Conservation (phyloP, 2,113 vertebrate species). For the Grus americana region DNA sequence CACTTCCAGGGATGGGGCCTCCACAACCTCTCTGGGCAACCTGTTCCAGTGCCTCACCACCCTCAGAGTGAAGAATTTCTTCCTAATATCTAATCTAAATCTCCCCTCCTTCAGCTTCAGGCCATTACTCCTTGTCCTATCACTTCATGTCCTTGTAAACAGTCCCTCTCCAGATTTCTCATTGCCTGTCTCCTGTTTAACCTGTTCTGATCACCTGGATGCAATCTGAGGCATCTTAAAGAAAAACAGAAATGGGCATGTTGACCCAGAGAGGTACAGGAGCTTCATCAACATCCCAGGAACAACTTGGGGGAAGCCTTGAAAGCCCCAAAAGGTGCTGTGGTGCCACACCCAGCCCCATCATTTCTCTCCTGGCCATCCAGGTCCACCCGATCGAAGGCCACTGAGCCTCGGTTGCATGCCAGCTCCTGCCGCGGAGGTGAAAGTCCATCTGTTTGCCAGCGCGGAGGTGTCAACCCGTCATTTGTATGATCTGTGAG, state of each 20-base stretch:
- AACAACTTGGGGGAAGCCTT: too few species aligned
- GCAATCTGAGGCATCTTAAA: background rate
- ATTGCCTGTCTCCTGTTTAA: background rate
- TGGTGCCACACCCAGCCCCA: accelerated
- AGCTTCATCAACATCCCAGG: accelerated
- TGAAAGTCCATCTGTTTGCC: background rate
- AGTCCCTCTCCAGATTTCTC: background rate
- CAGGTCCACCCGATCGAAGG: background rate
- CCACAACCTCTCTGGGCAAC: too few species aligned
- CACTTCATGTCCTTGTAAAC: too few species aligned
- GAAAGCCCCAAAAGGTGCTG: background rate
- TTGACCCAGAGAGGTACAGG: background rate
- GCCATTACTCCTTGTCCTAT: too few species aligned
- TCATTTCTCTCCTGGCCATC: background rate
- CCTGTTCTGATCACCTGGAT: background rate
- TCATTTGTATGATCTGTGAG: background rate
- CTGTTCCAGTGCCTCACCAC: too few species aligned
- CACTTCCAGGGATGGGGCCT: too few species aligned
- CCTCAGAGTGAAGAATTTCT: too few species aligned
- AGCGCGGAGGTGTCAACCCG: background rate
- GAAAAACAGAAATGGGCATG: background rate
- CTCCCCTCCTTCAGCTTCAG: too few species aligned
- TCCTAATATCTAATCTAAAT: too few species aligned
- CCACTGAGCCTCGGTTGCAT: background rate
- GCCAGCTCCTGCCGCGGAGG: background rate